Base-by-base conservation (phyloP, 2,888 invertebrate species). In the Pelosia muscerda region DNA sequence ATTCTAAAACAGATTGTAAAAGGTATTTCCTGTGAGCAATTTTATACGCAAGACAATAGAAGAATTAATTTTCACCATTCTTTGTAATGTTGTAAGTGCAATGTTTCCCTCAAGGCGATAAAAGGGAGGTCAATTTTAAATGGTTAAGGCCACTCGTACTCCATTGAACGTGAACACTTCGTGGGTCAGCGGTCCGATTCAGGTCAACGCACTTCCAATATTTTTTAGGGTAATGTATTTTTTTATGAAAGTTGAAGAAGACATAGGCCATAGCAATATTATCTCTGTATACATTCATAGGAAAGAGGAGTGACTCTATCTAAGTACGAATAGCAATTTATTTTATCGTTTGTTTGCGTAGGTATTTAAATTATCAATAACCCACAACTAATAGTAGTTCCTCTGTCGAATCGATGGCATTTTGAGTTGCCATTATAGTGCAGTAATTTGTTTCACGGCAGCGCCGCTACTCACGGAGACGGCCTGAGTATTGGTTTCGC, bases 61-160 rank as follows among this genome's bases (percentile, higher is more conserved):
- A 38, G 1, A 38, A 34, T 34, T 34, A 3, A 38, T 13, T 9
- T n/a, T 6, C n/a, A n/a, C 19, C n/a, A 9, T n/a, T 49, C 42
- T 42, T 42, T 42, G 19, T 42, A 6, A 6, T 42, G 42, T 42
- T 19, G 42, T 42, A 42, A 19, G 42, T 42, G 42, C 42, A 42
- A 42, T 42, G 19, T 42, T 42, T 42, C 19, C 19, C 19, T 42
- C 19, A 42, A 42, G 11, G 42, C 42, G 38, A 38, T 38, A 42
- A 42, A 42, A 34, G 19, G 5, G 42, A 42, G 42, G 42, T 42
- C 42, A 19, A 19, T 42, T 42, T 42, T 42, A 42, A n/a, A 19
- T n/a, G 49, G 49, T 49, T 49, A 49, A 49, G 49, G 49, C n/a
- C 42, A 42, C 42, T 42, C 49, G 49, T 49, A n/a, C 9, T n/a